Evolutionary conservation across 1,140 invertebrate species (phyloP), one percentile per base, ranked within the genome.

Genomic region (Drosophila fuyamai): DNA sequence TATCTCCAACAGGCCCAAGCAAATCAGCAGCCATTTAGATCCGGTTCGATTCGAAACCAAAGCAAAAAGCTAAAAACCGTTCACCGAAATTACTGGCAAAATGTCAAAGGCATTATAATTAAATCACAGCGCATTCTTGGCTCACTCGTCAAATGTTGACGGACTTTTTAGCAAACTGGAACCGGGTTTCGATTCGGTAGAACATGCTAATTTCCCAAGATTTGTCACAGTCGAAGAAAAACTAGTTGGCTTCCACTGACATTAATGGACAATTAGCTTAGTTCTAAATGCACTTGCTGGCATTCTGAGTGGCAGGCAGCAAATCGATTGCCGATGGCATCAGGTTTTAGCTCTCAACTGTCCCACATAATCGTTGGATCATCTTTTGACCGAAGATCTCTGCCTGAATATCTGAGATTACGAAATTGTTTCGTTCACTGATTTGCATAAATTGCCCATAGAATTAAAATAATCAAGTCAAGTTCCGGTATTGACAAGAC

Each of bases 71-170:
- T 29, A 62, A 50, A 62, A 62, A 62, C 43, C 46, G 54, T 74
- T 74, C 54, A 41, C 51, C 56, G n/a, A 71, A 78, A 73, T 53
- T 50, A 48, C 46, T 41, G 18, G 59, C 72, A 61, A 88, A 88
- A 88, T 88, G 83, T 88, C 83, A 88, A 88, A 88, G 83, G 84
- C 84, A 71, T 76, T 56, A 84, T 72, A 79, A 76, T 72, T 47
- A 46, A 74, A 62, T 56, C 57, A 70, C 51, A 63, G 4, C 44
- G 18, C 59, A 63, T 75, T 57, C 71, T 70, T 70, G 27, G 14
- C 16, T 40, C 60, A 55, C 59, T 75, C 71, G 72, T 75, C 72
- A 75, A 75, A 48, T 32, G 35, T 14, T 41, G 14, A 35, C 50
- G 29, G 27, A 23, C 23, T 18, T 41, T 57, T 57, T 40, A 40